phyloP scores from a whole-genome alignment of 2,113 vertebrate species.

The Cricetomys ansorgei region DNA sequence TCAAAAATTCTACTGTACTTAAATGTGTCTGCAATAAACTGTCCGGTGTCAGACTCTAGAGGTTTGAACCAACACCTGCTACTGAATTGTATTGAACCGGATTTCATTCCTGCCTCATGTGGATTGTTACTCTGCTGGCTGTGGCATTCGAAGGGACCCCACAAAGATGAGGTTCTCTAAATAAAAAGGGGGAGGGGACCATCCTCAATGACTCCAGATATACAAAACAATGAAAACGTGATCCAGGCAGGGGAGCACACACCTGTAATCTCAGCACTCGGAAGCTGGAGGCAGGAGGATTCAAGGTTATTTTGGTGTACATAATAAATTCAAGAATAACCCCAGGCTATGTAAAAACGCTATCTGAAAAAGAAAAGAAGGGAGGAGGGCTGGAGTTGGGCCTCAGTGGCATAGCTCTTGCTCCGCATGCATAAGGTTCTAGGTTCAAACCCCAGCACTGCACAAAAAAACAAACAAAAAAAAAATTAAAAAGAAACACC shows the following conservation, averaged over 20 bases:
- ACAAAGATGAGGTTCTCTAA: neutral
- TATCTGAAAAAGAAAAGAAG: neutral
- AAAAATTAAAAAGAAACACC: too few relatives aligned
- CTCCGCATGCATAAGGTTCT: neutral
- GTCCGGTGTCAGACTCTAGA: neutral
- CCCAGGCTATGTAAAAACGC: neutral
- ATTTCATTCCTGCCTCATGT: neutral
- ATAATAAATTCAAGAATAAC: neutral
- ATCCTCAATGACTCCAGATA: too few relatives aligned
- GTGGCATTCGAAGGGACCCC: neutral
- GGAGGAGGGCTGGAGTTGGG: too few relatives aligned
- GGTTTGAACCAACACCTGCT: neutral
- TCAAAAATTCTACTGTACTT: neutral
- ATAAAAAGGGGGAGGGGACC: neutral
- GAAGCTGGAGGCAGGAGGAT: neutral
- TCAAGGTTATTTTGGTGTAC: neutral
- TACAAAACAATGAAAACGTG: neutral
- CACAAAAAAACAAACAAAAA: neutral
- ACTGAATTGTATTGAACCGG: neutral
- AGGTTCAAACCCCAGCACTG: neutral
- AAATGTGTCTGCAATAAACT: neutral
- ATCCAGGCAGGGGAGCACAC: neutral
- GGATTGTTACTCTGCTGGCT: neutral
- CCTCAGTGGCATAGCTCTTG: neutral
- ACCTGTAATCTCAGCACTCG: neutral